Percentiles rank a stretch among this genome's conserved stretches.
phyloP scores from a whole-genome alignment of 2,888 invertebrate species.

The Hemaris fuciformis region DNA sequence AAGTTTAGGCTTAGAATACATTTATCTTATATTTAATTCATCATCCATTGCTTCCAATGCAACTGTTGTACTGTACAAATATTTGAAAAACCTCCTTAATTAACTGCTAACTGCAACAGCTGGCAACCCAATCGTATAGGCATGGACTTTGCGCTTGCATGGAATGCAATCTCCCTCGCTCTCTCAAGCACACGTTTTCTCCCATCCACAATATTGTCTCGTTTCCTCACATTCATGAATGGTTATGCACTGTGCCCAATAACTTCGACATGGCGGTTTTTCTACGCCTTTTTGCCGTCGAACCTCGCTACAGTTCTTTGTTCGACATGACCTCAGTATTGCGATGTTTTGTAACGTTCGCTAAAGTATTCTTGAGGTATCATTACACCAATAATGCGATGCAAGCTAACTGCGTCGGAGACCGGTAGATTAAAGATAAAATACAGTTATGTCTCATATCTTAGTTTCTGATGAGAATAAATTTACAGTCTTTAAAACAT shows the following conservation, averaged over 20 bases:
- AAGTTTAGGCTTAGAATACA: no score
- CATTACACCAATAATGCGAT: background rate
- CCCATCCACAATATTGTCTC: conserved; percentile 50
- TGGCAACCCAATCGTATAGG: conserved; percentile 1
- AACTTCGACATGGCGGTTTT: conserved; percentile 38
- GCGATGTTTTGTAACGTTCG: conserved; percentile 20
- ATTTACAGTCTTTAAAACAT: no score
- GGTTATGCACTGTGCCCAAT: conserved; percentile 58
- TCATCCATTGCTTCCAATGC: background rate
- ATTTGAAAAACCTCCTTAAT: background rate
- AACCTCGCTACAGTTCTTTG: conserved; percentile 39
- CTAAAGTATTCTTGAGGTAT: background rate
- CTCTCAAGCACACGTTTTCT: conserved; percentile 67
- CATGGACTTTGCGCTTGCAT: conserved; percentile 26
- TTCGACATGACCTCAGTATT: conserved; percentile 38
- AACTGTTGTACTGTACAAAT: background rate
- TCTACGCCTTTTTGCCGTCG: conserved; percentile 45
- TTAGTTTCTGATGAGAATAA: no score
- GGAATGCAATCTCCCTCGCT: conserved; percentile 79
- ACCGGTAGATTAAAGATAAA: background rate
- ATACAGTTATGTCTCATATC: background rate
- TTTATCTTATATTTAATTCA: no score
- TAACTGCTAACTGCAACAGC: background rate
- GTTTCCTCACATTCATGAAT: conserved; percentile 70
- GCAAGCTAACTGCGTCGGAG: background rate